Evolutionary conservation across 2,888 invertebrate genomes (phyloP).

Genomic region (Sesia bembeciformis): DNA sequence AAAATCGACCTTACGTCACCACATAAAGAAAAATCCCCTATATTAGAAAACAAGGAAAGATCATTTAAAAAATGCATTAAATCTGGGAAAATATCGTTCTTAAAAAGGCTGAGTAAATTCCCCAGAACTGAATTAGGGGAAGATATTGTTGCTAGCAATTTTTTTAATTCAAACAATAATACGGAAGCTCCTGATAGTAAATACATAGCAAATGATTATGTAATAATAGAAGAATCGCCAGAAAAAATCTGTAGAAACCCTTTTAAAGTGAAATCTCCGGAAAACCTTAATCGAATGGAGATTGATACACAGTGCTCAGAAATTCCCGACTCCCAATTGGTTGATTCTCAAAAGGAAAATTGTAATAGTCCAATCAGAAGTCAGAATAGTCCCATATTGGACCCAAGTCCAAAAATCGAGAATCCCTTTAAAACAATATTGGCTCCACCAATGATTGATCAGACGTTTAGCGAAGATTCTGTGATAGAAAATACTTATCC

Average conservation of each 20-base stretch:
- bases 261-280: constrained; percentile 19
- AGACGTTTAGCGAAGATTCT: constrained; percentile 32
- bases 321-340: constrained; percentile 19
- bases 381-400: constrained; percentile 38
- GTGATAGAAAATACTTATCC: constrained; percentile 59
- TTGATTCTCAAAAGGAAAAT: constrained; percentile 50
- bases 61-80: constrained; percentile 44
- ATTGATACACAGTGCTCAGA: constrained; percentile 21
- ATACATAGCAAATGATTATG: constrained; percentile 8
- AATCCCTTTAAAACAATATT: constrained; percentile 27
- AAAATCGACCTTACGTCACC: constrained; percentile 14
- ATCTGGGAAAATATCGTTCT: constrained; percentile 36
- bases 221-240: constrained; percentile 30
- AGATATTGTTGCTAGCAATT: constrained; percentile 75
- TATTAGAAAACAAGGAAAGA: constrained; percentile 54
- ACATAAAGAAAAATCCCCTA: constrained; percentile 45
- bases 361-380: constrained; percentile 31
- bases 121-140: constrained; percentile 55
- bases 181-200: background rate
- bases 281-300: constrained; percentile 4
- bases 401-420: constrained; percentile 26
- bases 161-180: constrained; percentile 46
- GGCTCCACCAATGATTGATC: constrained; percentile 10
- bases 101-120: constrained; percentile 68
- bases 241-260: constrained; percentile 28